Conservation (phyloP, 1,140 invertebrate species). For the Drosophila parvula region DNA sequence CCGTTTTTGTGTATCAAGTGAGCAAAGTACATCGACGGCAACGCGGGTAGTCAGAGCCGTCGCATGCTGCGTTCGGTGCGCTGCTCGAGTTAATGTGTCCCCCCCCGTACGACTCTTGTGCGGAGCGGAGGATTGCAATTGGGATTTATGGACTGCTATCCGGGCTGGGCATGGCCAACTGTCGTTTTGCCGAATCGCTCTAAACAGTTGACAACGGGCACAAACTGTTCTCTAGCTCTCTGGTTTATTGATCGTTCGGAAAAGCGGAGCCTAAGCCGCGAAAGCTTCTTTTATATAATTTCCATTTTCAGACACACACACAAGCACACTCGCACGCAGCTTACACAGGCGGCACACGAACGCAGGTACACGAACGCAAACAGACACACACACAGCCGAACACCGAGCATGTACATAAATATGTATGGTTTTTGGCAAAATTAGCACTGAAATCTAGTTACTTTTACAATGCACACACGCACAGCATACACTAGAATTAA, state of each 20-base stretch:
- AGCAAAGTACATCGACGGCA: conserved; percentile 49
- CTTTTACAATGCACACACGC: conserved; percentile 45
- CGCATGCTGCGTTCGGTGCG: conserved; percentile 50
- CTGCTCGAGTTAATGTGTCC: conserved; percentile 4
- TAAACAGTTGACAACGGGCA: conserved; percentile 1
- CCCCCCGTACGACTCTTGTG: background rate
- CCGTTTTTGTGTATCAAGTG: conserved; percentile 61
- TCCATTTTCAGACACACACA: conserved; percentile 66
- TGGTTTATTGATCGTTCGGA: conserved; percentile 40
- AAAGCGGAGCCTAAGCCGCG: conserved; percentile 52
- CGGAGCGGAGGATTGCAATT: conserved; percentile 7
- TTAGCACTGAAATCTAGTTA: conserved; percentile 50
- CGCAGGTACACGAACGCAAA: conserved; percentile 33
- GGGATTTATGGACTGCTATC: conserved; percentile 21
- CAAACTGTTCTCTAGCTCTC: conserved; percentile 11
- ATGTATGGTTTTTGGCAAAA: conserved; percentile 56
- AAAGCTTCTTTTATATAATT: conserved; percentile 79
- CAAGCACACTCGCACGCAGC: conserved; percentile 47
- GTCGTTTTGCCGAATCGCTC: conserved; percentile 10
- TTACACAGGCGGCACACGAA: conserved; percentile 51
- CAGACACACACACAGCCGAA: conserved; percentile 19
- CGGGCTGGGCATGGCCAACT: conserved; percentile 1
- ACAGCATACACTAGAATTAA: conserved; percentile 7
- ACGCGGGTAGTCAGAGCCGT: conserved; percentile 27
- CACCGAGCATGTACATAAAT: conserved; percentile 39